phyloP scores from a whole-genome alignment of 2,113 vertebrate species.

The Salvator merianae region DNA sequence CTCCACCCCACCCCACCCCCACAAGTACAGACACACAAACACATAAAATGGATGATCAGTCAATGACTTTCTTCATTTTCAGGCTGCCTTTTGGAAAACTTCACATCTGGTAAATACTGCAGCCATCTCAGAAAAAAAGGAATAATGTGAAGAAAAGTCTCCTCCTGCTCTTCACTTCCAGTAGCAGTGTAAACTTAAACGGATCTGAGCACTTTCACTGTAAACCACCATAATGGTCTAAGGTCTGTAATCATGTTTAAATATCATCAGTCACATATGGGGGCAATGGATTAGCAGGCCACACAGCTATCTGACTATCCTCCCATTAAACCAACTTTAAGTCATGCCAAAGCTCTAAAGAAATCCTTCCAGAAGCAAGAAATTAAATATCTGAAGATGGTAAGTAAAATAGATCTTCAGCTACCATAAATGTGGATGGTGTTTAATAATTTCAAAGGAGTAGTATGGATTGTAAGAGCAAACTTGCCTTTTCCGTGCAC shows the following conservation, averaged over 20 bases:
- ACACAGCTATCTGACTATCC: fast-evolving
- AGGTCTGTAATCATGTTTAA: conserved; percentile 22
- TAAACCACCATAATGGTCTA: conserved; percentile 1
- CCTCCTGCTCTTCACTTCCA: conserved; percentile 1
- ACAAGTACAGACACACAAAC: background rate
- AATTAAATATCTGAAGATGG: background rate
- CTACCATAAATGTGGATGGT: background rate
- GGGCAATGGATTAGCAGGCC: conserved; percentile 3
- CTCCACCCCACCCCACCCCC: fast-evolving
- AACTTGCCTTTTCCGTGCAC: fast-evolving
- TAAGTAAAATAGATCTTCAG: fast-evolving
- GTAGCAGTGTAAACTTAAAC: conserved; percentile 28
- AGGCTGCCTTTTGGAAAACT: conserved; percentile 20
- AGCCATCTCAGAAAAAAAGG: background rate
- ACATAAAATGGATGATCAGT: background rate
- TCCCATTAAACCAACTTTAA: background rate
- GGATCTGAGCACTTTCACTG: background rate
- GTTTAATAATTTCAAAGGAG: background rate
- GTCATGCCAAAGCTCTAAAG: background rate
- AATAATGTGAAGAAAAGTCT: background rate
- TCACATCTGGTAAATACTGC: background rate
- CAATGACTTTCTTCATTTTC: background rate
- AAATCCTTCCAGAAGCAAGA: background rate
- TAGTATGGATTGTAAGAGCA: background rate
- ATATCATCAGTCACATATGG: background rate